A percentile compares a stretch with the other conserved stretches of the same genome.
Conservation (phyloP, 2,113 vertebrate species). For the Leptobrachium ailaonicum region DNA sequence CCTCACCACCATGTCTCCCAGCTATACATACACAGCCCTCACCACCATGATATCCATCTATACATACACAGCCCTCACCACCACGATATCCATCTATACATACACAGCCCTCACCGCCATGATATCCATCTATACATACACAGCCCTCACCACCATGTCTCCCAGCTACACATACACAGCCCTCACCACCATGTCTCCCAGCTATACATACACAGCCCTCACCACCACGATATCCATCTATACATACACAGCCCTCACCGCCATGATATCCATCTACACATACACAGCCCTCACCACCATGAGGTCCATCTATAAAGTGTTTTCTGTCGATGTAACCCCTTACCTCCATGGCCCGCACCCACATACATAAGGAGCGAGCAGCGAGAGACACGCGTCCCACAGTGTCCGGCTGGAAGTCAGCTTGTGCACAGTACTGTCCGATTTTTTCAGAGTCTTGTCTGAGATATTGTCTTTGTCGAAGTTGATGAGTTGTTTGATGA, state of each 20-base stretch:
- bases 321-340: slow-evolving; percentile 14
- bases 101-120: too few relatives aligned
- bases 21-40: too few relatives aligned
- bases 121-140: too few relatives aligned
- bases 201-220: too few relatives aligned
- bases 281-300: neutral
- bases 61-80: too few relatives aligned
- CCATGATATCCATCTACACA: neutral
- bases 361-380: slow-evolving; percentile 89
- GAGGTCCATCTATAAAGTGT: too few relatives aligned
- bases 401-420: slow-evolving; percentile 83
- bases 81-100: too few relatives aligned
- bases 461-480: slow-evolving; percentile 90
- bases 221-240: neutral
- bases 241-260: neutral
- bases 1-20: too few relatives aligned
- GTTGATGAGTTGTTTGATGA: slow-evolving; percentile 84
- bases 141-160: too few relatives aligned
- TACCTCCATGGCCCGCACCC: slow-evolving; percentile 91
- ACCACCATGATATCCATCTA: too few relatives aligned
- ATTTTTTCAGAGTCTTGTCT: slow-evolving; percentile 81
- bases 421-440: slow-evolving; percentile 75
- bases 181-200: too few relatives aligned
- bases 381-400: slow-evolving; percentile 83
- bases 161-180: too few relatives aligned